A percentile compares a stretch with the other conserved stretches of the same genome.
Conservation (phyloP, 2,113 vertebrate genomes). For the Gasterosteus nipponicus region DNA sequence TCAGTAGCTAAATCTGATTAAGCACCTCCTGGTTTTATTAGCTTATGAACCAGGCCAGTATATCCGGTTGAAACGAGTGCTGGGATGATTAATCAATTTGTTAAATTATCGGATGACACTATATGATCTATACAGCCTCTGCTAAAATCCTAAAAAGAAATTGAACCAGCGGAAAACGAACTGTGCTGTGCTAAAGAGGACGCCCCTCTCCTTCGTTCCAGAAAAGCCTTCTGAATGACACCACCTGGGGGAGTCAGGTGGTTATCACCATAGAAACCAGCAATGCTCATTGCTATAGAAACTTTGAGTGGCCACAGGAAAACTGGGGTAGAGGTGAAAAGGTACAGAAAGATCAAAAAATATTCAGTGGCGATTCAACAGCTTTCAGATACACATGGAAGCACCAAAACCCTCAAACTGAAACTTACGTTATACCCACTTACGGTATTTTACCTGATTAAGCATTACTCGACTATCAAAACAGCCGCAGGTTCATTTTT, state of each 20-base stretch:
- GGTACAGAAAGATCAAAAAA: constrained; percentile 17
- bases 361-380: neutral
- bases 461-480: neutral
- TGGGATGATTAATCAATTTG: neutral
- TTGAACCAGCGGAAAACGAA: constrained; percentile 42
- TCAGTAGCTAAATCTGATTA: neutral
- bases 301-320: constrained; percentile 56
- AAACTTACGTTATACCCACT: neutral
- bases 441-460: too few species aligned
- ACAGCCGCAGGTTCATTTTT: neutral
- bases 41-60: neutral
- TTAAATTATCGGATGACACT: neutral
- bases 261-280: constrained; percentile 75
- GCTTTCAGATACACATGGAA: neutral
- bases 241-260: constrained; percentile 77
- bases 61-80: neutral
- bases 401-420: neutral
- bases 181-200: constrained; percentile 44
- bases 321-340: constrained; percentile 74
- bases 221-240: constrained; percentile 79
- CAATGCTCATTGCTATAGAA: constrained; percentile 66
- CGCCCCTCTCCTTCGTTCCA: constrained; percentile 71
- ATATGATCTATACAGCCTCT: constrained; percentile 7
- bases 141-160: constrained; percentile 15
- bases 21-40: neutral